Evolutionary conservation across 1,140 invertebrate genomes (phyloP).

Genomic region (Nasonia vitripennis): DNA sequence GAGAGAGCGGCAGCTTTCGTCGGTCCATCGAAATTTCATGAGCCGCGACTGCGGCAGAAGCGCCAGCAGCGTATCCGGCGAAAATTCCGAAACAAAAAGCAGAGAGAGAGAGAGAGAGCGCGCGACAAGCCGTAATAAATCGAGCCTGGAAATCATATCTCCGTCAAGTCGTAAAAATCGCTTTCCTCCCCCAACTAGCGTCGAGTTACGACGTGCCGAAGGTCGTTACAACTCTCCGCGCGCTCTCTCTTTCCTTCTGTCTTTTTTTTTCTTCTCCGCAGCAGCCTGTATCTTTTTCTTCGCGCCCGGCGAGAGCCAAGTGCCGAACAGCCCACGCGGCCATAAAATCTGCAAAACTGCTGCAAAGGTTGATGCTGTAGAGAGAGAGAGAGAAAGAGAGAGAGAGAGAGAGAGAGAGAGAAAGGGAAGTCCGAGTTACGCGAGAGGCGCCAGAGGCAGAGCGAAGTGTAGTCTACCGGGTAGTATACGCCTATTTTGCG

Average conservation of each 20-base stretch:
- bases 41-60: not conserved
- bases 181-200: not conserved
- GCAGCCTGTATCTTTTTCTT: not conserved
- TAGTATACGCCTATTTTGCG: not conserved
- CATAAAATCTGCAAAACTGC: slow-evolving; percentile 39
- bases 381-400: not conserved
- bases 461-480: not conserved
- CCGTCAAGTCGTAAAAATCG: not conserved
- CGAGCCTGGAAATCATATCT: slow-evolving; percentile 18
- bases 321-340: not conserved
- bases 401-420: not conserved
- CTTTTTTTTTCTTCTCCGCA: not conserved
- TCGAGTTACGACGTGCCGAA: slow-evolving; percentile 32
- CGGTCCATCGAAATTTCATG: slow-evolving; percentile 9
- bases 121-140: slow-evolving; percentile 4
- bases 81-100: not conserved
- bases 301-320: not conserved
- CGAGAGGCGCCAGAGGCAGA: not conserved
- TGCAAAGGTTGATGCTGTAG: not conserved
- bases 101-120: not conserved
- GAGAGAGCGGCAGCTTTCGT: not conserved
- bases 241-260: not conserved
- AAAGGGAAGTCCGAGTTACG: not conserved
- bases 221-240: slow-evolving; percentile 22
- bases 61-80: not conserved